A percentile compares a stretch with the other conserved stretches of the same genome.
These are phyloP conservation scores for Agapostemon virescens DNA, from an alignment of 2,888 invertebrate genomes.

Conservation along the genomic window DNA sequence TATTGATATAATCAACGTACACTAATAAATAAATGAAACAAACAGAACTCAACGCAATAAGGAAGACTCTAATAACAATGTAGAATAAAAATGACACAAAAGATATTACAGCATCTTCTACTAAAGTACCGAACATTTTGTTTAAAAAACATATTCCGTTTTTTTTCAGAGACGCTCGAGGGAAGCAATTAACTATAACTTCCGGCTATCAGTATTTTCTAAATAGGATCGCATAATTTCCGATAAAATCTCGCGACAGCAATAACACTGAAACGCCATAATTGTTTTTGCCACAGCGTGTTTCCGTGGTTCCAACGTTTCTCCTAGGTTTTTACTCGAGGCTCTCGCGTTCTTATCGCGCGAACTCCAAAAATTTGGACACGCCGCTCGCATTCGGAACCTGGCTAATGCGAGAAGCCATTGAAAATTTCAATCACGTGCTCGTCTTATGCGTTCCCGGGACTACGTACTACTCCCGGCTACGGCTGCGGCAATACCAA, in stretches of 20 bases:
- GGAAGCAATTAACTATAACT: neutral
- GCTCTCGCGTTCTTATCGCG: slow-evolving; percentile 4
- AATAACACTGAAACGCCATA: neutral
- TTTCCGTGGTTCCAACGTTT: neutral
- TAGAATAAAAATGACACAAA: too few species aligned
- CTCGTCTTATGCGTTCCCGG: slow-evolving; percentile 45
- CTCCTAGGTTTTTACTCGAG: neutral
- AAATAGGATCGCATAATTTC: neutral
- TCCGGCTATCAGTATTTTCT: neutral
- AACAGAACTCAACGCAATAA: too few species aligned
- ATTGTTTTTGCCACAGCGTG: neutral
- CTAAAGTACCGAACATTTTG: neutral
- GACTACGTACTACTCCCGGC: slow-evolving; percentile 24
- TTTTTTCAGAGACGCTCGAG: neutral
- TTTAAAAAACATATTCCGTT: neutral
- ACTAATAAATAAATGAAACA: too few species aligned
- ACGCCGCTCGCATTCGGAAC: slow-evolving; percentile 15
- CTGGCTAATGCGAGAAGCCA: slow-evolving; percentile 15
- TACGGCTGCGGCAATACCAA: slow-evolving; percentile 47
- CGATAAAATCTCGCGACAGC: slow-evolving; percentile 1
- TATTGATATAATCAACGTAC: neutral
- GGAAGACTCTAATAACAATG: neutral
- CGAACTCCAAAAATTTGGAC: neutral
- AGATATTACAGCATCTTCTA: neutral
- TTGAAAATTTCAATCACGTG: slow-evolving; percentile 57